These are phyloP conservation scores for Callipepla squamata DNA, from an alignment of 2,113 vertebrate species.

Conservation along the genomic window DNA sequence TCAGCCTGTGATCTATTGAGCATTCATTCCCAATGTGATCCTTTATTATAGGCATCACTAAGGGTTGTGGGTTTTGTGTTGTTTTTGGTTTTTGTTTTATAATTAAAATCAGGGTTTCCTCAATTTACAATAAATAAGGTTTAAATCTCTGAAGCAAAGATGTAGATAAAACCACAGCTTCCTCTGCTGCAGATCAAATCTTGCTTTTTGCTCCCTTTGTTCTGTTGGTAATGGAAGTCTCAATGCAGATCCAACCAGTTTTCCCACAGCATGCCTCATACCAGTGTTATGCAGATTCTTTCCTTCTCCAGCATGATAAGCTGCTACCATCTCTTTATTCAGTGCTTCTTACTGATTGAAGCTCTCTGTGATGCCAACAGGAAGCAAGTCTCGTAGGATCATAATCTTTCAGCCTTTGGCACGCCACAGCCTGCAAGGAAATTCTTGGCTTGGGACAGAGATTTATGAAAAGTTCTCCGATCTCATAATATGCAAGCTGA, in stretches of 20 bases:
- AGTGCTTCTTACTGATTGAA: not conserved
- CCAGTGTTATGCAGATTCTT: not conserved
- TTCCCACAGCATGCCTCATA: not conserved
- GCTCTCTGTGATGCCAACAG: slow-evolving; percentile 17
- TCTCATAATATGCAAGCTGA: slow-evolving; percentile 8
- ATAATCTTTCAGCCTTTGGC: slow-evolving; percentile 27
- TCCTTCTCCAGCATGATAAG: not conserved
- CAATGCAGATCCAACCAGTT: not conserved
- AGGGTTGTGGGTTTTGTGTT: not conserved
- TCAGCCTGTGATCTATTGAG: not conserved
- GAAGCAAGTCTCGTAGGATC: not conserved
- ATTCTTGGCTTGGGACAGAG: slow-evolving; percentile 1
- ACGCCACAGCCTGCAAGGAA: not conserved
- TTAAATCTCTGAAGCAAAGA: not conserved
- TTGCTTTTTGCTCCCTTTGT: not conserved
- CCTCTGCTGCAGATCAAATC: not conserved
- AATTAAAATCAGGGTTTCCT: not conserved
- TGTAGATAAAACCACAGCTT: slow-evolving; percentile 1
- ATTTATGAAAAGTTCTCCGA: slow-evolving; percentile 10
- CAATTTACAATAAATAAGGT: slow-evolving; percentile 15
- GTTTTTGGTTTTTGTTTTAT: not conserved
- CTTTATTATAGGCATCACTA: not conserved
- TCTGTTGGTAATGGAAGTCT: not conserved
- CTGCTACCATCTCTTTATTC: slow-evolving; percentile 16
- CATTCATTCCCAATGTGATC: not conserved